phyloP scores from a whole-genome alignment of 2,888 invertebrate genomes.

The Amblyjoppa proteus region DNA sequence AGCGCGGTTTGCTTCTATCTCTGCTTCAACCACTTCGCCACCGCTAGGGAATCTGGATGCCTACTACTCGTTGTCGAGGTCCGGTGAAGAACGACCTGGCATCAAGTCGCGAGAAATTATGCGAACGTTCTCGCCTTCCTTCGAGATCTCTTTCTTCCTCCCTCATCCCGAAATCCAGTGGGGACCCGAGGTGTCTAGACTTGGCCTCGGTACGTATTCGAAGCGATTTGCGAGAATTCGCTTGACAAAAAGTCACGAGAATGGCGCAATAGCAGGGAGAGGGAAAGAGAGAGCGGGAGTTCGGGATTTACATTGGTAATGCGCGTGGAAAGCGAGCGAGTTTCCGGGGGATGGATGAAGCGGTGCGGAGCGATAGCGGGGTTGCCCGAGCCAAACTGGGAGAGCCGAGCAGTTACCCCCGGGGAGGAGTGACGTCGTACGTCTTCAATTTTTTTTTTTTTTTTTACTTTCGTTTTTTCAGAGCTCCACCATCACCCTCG shows the following conservation, averaged over 20 bases:
- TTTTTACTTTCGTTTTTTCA: conserved; percentile 7
- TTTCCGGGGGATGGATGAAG: conserved; percentile 66
- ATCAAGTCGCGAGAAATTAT: conserved; percentile 82
- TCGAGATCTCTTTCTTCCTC: conserved; percentile 11
- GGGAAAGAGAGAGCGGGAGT: conserved; percentile 38
- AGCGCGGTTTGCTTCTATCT: conserved; percentile 67
- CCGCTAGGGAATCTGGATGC: conserved; percentile 5
- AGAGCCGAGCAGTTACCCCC: conserved; percentile 59
- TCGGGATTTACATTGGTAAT: conserved; percentile 81
- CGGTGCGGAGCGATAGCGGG: conserved; percentile 53
- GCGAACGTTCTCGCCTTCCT: conserved; percentile 53
- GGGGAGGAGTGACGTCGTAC: conserved; percentile 58
- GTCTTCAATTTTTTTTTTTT: conserved; percentile 61
- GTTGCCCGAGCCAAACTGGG: conserved; percentile 63
- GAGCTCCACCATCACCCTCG: conserved; percentile 16
- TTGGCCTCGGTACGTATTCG: conserved; percentile 77
- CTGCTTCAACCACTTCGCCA: conserved; percentile 36
- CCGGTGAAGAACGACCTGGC: conserved; percentile 78
- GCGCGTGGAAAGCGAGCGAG: conserved; percentile 71
- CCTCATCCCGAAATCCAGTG: conserved; percentile 61
- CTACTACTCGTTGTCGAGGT: conserved; percentile 60
- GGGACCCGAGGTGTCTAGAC: conserved; percentile 78
- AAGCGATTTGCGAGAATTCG: conserved; percentile 82
- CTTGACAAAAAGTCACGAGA: conserved; percentile 79
- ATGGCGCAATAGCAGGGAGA: conserved; percentile 41